Conservation (phyloP, 2,888 invertebrate genomes). For the Autographa gamma region DNA sequence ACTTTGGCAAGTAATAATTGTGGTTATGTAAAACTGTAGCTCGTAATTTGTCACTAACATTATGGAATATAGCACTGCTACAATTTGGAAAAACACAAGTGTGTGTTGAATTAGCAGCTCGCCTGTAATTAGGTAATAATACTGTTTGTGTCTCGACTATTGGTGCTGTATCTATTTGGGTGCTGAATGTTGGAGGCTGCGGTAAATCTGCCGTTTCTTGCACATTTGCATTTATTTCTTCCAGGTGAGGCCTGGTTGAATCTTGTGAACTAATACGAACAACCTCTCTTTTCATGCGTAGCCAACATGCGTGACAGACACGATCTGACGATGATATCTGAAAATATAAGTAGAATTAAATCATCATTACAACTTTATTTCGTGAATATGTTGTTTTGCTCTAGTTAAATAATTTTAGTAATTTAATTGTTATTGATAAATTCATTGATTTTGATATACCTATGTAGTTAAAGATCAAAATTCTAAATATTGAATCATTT, state of each 20-base stretch:
- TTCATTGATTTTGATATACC: too few species aligned
- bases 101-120: background rate
- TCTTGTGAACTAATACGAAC: constrained; percentile 16
- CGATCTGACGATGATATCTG: constrained; percentile 14
- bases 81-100: constrained; percentile 5
- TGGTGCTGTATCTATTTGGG: constrained; percentile 8
- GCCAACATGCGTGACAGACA: constrained; percentile 7
- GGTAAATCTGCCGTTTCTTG: constrained; percentile 14
- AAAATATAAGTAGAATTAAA: too few species aligned
- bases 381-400: too few species aligned
- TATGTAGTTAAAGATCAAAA: too few species aligned
- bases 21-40: constrained; percentile 18
- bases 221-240: background rate
- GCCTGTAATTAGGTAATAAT: constrained; percentile 7
- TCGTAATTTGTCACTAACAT: constrained; percentile 16
- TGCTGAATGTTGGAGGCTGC: constrained; percentile 9
- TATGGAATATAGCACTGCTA: constrained; percentile 5
- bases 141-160: too few species aligned
- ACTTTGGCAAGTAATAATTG: constrained; percentile 29
- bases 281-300: constrained; percentile 12
- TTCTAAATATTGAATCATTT: too few species aligned
- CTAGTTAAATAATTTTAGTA: too few species aligned
- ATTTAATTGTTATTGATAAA: too few species aligned
- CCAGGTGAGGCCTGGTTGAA: constrained; percentile 16
- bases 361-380: too few species aligned